Evolutionary conservation across 2,888 invertebrate genomes (phyloP).

Genomic region (Cryptus viduatorius): DNA sequence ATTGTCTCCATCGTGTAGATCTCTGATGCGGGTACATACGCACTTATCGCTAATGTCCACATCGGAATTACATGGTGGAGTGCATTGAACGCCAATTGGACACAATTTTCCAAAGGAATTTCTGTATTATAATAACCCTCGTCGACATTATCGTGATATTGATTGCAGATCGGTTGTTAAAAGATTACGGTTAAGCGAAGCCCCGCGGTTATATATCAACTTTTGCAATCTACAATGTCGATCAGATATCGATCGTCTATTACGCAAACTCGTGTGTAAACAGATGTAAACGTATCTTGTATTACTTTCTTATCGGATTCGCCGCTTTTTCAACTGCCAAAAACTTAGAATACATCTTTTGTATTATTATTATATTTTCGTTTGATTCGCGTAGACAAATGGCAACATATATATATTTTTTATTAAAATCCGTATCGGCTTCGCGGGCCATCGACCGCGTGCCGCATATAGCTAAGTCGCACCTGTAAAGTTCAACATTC

Average conservation of each 20-base stretch:
- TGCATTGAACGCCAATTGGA: slow-evolving; percentile 24
- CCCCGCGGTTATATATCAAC: slow-evolving; percentile 5
- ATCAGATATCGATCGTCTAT: slow-evolving; percentile 27
- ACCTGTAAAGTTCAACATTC: slow-evolving; percentile 7
- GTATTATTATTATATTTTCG: too few relatives aligned
- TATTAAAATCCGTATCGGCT: neutral
- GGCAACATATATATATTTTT: neutral
- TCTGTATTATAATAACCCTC: slow-evolving; percentile 8
- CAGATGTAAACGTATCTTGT: neutral
- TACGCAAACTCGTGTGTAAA: slow-evolving; percentile 10
- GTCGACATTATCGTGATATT: slow-evolving; percentile 8
- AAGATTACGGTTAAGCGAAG: slow-evolving; percentile 31
- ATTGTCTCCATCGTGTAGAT: neutral
- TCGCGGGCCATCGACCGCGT: neutral
- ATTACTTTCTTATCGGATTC: slow-evolving; percentile 25
- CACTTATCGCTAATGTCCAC: slow-evolving; percentile 9
- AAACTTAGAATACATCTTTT: neutral
- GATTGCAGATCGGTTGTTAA: slow-evolving; percentile 14
- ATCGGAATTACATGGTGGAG: neutral
- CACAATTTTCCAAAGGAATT: slow-evolving; percentile 7
- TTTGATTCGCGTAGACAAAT: too few relatives aligned
- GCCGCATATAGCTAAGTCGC: neutral
- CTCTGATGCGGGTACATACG: neutral
- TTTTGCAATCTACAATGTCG: slow-evolving; percentile 25
- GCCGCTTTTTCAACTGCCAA: neutral